Conservation (phyloP, 2,113 vertebrate genomes). For the Anthoscopus minutus region DNA sequence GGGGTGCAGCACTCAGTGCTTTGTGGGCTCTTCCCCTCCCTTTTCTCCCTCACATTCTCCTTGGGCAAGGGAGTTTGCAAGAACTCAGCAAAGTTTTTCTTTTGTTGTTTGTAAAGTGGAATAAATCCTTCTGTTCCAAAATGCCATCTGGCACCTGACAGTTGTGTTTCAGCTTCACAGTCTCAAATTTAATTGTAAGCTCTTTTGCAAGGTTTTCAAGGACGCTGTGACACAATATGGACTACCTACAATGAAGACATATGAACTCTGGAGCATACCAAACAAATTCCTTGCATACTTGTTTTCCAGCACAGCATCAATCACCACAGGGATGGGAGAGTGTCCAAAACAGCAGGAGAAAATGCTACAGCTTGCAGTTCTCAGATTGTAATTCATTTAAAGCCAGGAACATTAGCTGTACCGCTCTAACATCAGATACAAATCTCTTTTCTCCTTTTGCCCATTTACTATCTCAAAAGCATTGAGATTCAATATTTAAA, state of each 20-base stretch:
- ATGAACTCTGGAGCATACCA: slow-evolving; percentile 65
- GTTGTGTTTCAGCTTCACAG: slow-evolving; percentile 67
- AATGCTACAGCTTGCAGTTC: slow-evolving; percentile 64
- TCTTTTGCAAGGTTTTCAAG: slow-evolving; percentile 68
- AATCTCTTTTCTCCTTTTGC: slow-evolving; percentile 38
- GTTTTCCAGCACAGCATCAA: slow-evolving; percentile 65
- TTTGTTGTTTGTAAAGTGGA: slow-evolving; percentile 47
- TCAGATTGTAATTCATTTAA: slow-evolving; percentile 62
- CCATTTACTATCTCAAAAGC: slow-evolving; percentile 42
- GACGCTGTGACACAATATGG: slow-evolving; percentile 62
- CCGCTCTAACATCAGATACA: slow-evolving; percentile 39
- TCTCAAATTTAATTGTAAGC: slow-evolving; percentile 70
- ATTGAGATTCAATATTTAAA: slow-evolving; percentile 44
- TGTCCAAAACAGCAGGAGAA: slow-evolving; percentile 64
- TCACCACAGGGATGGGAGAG: slow-evolving; percentile 63
- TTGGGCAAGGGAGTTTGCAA: slow-evolving; percentile 18
- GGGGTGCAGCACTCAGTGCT: rapidly evolving
- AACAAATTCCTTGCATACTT: slow-evolving; percentile 68
- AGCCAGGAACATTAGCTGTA: slow-evolving; percentile 33
- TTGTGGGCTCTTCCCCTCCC: background rate
- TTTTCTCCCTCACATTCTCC: slow-evolving; percentile 1
- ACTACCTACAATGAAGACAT: slow-evolving; percentile 68
- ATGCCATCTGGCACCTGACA: slow-evolving; percentile 70
- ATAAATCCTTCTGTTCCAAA: slow-evolving; percentile 70
- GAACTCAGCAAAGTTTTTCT: slow-evolving; percentile 39